Evolutionary conservation across 2,113 vertebrate genomes (phyloP).

Genomic region (Oceanodroma tethys): DNA sequence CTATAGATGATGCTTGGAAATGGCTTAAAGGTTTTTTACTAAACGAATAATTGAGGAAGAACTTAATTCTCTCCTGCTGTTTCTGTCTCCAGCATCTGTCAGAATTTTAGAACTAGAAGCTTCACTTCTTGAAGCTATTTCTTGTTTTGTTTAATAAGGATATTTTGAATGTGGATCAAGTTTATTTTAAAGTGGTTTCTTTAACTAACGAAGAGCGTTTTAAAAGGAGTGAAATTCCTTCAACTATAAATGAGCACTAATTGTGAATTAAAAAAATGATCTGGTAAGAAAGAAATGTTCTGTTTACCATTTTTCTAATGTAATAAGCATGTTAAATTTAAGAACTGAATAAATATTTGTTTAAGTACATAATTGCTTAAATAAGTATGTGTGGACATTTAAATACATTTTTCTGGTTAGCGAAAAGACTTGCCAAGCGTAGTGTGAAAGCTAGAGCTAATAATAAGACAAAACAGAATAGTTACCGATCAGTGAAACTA

Average conservation of each 20-base stretch:
- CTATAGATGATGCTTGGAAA: background rate
- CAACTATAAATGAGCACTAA: conserved; percentile 20
- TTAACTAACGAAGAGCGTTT: background rate
- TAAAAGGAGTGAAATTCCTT: conserved; percentile 15
- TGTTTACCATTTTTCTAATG: conserved; percentile 45
- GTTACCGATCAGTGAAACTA: background rate
- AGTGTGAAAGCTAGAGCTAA: background rate
- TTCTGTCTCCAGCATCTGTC: background rate
- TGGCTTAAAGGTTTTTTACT: background rate
- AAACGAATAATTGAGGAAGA: background rate
- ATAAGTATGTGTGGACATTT: conserved; percentile 21
- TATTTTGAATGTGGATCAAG: conserved; percentile 20
- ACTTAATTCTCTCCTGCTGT: conserved; percentile 25
- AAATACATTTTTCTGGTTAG: conserved; percentile 29
- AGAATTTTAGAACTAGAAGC: background rate
- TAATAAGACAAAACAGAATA: background rate
- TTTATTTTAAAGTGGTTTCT: conserved; percentile 51
- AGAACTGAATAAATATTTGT: conserved; percentile 52
- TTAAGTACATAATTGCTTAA: conserved; percentile 58
- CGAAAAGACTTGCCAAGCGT: background rate
- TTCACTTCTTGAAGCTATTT: conserved; percentile 36
- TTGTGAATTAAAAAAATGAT: background rate
- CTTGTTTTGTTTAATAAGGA: conserved; percentile 20
- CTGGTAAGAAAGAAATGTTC: background rate
- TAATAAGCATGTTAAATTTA: conserved; percentile 42